Percentiles rank a stretch among this genome's conserved stretches.
Evolutionary conservation across 2,888 invertebrate genomes (phyloP).

Genomic region (Clunio marinus): DNA sequence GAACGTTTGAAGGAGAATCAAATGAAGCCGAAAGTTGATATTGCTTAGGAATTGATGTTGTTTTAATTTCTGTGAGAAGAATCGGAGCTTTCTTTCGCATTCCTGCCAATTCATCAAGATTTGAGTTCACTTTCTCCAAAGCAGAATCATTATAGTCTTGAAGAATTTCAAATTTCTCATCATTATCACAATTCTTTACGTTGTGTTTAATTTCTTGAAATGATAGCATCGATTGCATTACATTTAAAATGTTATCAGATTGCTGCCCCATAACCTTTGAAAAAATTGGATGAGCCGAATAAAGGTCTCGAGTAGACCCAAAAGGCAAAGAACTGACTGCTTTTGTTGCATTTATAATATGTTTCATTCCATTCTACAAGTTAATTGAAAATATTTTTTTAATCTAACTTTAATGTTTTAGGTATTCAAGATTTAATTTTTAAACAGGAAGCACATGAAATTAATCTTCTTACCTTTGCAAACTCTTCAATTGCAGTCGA

Average conservation of each 20-base stretch:
- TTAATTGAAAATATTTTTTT: background rate
- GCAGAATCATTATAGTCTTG: slow-evolving; percentile 79
- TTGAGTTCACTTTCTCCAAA: slow-evolving; percentile 72
- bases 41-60: slow-evolving; percentile 32
- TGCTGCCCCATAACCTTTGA: slow-evolving; percentile 61
- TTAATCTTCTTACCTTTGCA: slow-evolving; percentile 44
- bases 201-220: slow-evolving; percentile 57
- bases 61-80: slow-evolving; percentile 50
- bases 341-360: slow-evolving; percentile 65
- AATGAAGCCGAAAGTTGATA: background rate
- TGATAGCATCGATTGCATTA: slow-evolving; percentile 57
- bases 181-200: slow-evolving; percentile 55
- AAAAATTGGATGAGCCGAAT: slow-evolving; percentile 72
- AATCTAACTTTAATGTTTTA: too few relatives aligned
- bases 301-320: slow-evolving; percentile 67
- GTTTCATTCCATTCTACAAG: slow-evolving; percentile 62
- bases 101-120: slow-evolving; percentile 65
- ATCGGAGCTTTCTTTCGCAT: slow-evolving; percentile 55
- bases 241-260: slow-evolving; percentile 57
- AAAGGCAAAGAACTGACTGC: slow-evolving; percentile 67
- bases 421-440: too few relatives aligned
- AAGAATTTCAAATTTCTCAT: slow-evolving; percentile 71
- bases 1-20: slow-evolving; percentile 42
- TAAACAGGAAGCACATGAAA: background rate
- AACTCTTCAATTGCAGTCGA: slow-evolving; percentile 47